These are phyloP conservation scores for Drosophila testacea DNA, from an alignment of 2,888 invertebrate species.

Conservation along the genomic window DNA sequence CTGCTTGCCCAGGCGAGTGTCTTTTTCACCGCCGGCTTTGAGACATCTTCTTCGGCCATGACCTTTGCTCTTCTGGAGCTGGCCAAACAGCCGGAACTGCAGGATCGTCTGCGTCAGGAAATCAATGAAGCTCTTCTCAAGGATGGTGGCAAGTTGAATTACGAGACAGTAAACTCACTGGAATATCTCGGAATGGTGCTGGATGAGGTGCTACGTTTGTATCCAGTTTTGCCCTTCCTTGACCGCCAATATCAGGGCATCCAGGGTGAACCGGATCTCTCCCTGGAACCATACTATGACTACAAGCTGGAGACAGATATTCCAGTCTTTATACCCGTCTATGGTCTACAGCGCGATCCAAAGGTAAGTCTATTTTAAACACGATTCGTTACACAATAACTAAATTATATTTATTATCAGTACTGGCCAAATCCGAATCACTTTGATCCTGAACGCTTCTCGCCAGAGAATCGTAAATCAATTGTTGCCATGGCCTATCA, in stretches of 20 bases:
- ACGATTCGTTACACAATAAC: background rate
- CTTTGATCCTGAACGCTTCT: slow-evolving; percentile 84
- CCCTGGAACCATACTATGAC: slow-evolving; percentile 80
- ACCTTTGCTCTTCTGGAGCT: slow-evolving; percentile 85
- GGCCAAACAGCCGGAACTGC: slow-evolving; percentile 84
- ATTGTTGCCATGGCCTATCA: slow-evolving; percentile 76
- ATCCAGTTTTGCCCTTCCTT: slow-evolving; percentile 83
- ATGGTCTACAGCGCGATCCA: slow-evolving; percentile 82
- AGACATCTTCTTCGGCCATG: slow-evolving; percentile 85
- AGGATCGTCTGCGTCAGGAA: slow-evolving; percentile 84
- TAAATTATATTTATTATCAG: slow-evolving; percentile 43
- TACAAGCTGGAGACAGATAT: slow-evolving; percentile 77
- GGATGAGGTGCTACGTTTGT: slow-evolving; percentile 83
- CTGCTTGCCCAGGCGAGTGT: slow-evolving; percentile 83
- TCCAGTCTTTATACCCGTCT: slow-evolving; percentile 82
- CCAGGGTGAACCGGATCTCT: slow-evolving; percentile 60
- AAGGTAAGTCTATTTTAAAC: slow-evolving; percentile 64
- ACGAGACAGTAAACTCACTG: slow-evolving; percentile 85
- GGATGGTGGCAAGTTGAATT: slow-evolving; percentile 83
- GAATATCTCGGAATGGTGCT: slow-evolving; percentile 85
- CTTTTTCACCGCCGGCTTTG: slow-evolving; percentile 84
- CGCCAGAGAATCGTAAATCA: slow-evolving; percentile 72
- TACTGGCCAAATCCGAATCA: slow-evolving; percentile 82
- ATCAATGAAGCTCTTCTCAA: slow-evolving; percentile 82
- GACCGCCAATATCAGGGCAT: slow-evolving; percentile 80